phyloP scores from a whole-genome alignment of 1,140 invertebrate species.

The Drosophila truncata region DNA sequence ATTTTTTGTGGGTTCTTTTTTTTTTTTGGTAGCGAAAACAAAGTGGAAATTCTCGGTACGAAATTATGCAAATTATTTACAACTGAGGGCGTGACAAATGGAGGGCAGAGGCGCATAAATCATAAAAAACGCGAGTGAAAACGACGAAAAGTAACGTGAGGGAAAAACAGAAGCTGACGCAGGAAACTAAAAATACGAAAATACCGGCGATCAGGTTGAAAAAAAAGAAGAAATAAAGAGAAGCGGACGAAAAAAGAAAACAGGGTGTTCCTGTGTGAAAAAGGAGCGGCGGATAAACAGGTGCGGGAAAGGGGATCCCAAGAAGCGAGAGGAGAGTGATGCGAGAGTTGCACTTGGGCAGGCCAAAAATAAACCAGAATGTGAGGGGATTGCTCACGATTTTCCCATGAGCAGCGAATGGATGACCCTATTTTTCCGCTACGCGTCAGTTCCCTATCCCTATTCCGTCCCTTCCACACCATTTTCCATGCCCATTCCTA shows the following conservation, averaged over 20 bases:
- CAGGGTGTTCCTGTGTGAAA: slow-evolving; percentile 53
- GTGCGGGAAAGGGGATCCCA: slow-evolving; percentile 42
- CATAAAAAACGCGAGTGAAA: slow-evolving; percentile 50
- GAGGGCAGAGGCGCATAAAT: slow-evolving; percentile 62
- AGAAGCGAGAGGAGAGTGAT: slow-evolving; percentile 11
- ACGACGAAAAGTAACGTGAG: slow-evolving; percentile 36
- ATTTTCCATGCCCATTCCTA: slow-evolving; percentile 27
- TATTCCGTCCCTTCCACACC: slow-evolving; percentile 7
- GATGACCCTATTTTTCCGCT: slow-evolving; percentile 72
- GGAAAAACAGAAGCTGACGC: slow-evolving; percentile 57
- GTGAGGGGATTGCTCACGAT: slow-evolving; percentile 39
- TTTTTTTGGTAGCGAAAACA: slow-evolving; percentile 19
- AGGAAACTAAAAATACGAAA: slow-evolving; percentile 76
- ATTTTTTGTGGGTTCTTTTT: slow-evolving; percentile 16
- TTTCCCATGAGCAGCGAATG: slow-evolving; percentile 45
- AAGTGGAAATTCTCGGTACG: slow-evolving; percentile 21
- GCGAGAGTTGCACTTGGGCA: slow-evolving; percentile 39
- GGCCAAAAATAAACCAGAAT: slow-evolving; percentile 53
- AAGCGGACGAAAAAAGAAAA: slow-evolving; percentile 28
- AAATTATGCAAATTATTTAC: slow-evolving; percentile 55
- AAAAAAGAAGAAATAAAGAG: slow-evolving; percentile 27
- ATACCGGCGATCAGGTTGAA: slow-evolving; percentile 65
- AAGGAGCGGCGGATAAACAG: slow-evolving; percentile 52
- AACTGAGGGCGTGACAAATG: slow-evolving; percentile 40
- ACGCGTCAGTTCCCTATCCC: slow-evolving; percentile 12